Percentiles rank a stretch among this genome's conserved stretches.
These are phyloP conservation scores for Strix aluco DNA, from an alignment of 2,113 vertebrate genomes.

Conservation along the genomic window DNA sequence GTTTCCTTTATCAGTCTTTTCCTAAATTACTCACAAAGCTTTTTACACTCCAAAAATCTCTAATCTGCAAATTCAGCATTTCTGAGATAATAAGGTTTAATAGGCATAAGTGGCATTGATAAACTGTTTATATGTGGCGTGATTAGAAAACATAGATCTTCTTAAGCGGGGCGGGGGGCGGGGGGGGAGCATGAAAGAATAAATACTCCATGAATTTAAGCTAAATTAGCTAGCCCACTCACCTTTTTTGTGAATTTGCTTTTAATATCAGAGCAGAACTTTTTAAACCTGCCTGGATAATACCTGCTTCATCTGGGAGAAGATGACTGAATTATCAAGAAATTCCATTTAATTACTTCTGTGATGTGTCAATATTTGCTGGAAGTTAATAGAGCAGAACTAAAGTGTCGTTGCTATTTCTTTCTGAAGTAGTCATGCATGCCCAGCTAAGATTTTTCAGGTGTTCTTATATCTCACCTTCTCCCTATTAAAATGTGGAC, in stretches of 20 bases:
- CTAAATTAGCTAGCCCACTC: not conserved
- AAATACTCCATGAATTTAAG: not conserved
- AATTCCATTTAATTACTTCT: not conserved
- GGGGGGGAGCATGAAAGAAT: not conserved
- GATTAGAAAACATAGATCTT: not conserved
- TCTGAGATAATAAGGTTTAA: slow-evolving; percentile 30
- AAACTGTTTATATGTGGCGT: not conserved
- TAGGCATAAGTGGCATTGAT: slow-evolving; percentile 5
- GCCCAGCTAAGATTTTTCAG: not conserved
- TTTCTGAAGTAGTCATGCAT: not conserved
- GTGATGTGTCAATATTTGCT: slow-evolving; percentile 16
- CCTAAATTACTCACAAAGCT: slow-evolving; percentile 63
- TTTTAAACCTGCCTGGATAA: not conserved
- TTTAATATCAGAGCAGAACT: not conserved
- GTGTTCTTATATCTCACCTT: not conserved
- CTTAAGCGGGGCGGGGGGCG: not conserved
- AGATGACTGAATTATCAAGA: not conserved
- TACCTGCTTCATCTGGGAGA: not conserved
- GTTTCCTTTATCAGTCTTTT: slow-evolving; percentile 43
- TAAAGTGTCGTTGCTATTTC: not conserved
- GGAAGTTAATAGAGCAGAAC: slow-evolving; percentile 27
- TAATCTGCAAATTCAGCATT: slow-evolving; percentile 14
- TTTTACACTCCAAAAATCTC: slow-evolving; percentile 15
- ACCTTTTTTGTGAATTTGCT: not conserved
- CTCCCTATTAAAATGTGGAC: not conserved